Base-by-base conservation (phyloP, 1,140 invertebrate species). In the Sitodiplosis mosellana region DNA sequence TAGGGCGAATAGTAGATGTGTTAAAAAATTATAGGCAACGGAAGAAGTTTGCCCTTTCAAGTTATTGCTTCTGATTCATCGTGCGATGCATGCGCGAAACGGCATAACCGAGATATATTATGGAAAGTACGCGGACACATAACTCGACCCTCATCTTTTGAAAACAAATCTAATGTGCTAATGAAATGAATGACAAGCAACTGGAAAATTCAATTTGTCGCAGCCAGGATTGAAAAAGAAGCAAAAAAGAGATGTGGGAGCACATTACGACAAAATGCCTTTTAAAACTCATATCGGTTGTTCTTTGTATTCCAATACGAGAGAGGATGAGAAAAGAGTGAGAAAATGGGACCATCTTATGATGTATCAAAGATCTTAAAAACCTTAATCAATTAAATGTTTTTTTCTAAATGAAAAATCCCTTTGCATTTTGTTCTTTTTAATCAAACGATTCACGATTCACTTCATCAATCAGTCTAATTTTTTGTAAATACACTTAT, bases 131-230 rank as follows among this genome's bases (percentile, higher is more conserved):
- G 43, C 19, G 21, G 14, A 45, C 14, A 22, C 21, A 17, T 14
- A 40, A 44, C 19, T 44, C 18, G 18, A 44, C 42, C 42, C 42
- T 44, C 40, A 8, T 7, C 12, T 44, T 44, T 44, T 44, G 10
- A 5, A 14, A 14, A 12, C 18, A 21, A 15, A 14, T 44, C 21
- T 44, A 46, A 46, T 21, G 45, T 21, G 27, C 14, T 46, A 46
- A 46, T 46, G 21, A 46, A 46, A 46, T 46, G 45, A 46, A 2
- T 46, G 45, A 46, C 45, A 46, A 46, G 17, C 45, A 46, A 46
- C 45, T 33, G 45, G 45, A 22, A 46, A 46, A 46, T 46, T 46
- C 45, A 46, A 46, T 46, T 46, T 46, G 15, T 38, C 15, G 36
- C 14, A 14, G 15, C 15, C 5, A 38, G 14, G 15, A 38, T n/a